These are phyloP conservation scores for Poeciliopsis occidentalis DNA, from an alignment of 2,113 vertebrate species.

Conservation along the genomic window DNA sequence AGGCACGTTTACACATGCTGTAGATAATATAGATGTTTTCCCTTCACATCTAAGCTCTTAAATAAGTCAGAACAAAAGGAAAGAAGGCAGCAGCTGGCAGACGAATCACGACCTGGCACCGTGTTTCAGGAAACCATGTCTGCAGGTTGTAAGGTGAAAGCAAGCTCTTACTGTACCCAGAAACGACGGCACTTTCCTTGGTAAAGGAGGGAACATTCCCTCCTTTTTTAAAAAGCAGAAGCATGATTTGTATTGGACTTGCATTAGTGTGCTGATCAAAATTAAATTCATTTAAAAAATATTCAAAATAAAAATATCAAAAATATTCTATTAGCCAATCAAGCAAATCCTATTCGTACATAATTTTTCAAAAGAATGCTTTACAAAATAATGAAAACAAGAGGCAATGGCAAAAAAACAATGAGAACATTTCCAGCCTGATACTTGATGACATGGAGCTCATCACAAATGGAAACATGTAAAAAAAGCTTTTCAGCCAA, in stretches of 20 bases:
- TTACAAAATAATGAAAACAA: no score
- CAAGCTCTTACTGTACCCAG: slow-evolving; percentile 32
- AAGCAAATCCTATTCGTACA: not conserved
- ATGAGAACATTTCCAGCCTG: no score
- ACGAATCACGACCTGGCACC: not conserved
- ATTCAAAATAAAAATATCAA: no score
- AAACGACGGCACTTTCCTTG: slow-evolving; percentile 13
- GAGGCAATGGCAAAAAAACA: no score
- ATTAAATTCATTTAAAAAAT: not conserved
- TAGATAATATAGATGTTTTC: slow-evolving; percentile 49
- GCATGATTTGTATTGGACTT: no score
- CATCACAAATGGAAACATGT: no score
- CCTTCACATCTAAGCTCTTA: slow-evolving; percentile 37
- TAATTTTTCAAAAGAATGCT: no score
- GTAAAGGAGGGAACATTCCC: slow-evolving; percentile 2
- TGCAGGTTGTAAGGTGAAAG: slow-evolving; percentile 23
- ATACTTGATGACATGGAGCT: no score
- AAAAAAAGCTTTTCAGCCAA: no score
- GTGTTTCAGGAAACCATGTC: slow-evolving; percentile 6
- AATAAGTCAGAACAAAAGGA: slow-evolving; percentile 32
- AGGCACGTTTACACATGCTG: slow-evolving; percentile 49
- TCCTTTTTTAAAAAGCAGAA: slow-evolving; percentile 15
- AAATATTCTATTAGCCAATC: no score
- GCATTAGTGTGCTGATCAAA: not conserved
- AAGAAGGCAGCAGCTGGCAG: slow-evolving; percentile 4